Percentiles rank a stretch among this genome's conserved stretches.
These are phyloP conservation scores for Drosophila sordidula DNA, from an alignment of 2,888 invertebrate species.

Conservation along the genomic window DNA sequence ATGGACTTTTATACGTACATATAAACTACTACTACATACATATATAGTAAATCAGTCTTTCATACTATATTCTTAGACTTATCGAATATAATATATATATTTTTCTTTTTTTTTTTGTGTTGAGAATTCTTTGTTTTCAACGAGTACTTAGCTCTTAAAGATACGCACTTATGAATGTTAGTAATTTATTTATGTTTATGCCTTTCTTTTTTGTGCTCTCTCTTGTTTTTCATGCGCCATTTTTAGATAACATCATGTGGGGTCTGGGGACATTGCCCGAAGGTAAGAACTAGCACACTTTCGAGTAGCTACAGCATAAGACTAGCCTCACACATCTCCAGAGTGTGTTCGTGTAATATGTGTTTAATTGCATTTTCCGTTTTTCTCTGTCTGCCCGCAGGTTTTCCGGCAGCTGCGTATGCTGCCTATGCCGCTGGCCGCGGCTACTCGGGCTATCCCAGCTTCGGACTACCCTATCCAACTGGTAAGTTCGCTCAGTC, in stretches of 20 bases:
- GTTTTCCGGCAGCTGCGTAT: conserved; percentile 97
- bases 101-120: conserved; percentile 1
- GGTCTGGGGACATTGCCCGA: conserved; percentile 99
- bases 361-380: neutral
- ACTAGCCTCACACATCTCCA: neutral
- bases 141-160: conserved; percentile 39
- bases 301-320: neutral
- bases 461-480: conserved; percentile 98
- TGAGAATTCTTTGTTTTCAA: conserved; percentile 43
- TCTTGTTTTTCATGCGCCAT: conserved; percentile 56
- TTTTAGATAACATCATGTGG: conserved; percentile 96
- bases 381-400: conserved; percentile 84
- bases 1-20: neutral
- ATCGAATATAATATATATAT: conserved; percentile 18
- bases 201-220: conserved; percentile 64
- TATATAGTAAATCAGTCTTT: conserved; percentile 58
- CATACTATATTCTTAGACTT: conserved; percentile 51
- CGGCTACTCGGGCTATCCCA: conserved; percentile 98
- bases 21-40: conserved; percentile 17
- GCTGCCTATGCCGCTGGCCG: conserved; percentile 98
- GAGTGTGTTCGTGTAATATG: neutral
- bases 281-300: conserved; percentile 89
- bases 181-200: conserved; percentile 63
- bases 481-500: conserved; percentile 90
- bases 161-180: conserved; percentile 52